Base-by-base conservation (phyloP, 2,888 invertebrate genomes). In the Lasioglossum figueresi region DNA sequence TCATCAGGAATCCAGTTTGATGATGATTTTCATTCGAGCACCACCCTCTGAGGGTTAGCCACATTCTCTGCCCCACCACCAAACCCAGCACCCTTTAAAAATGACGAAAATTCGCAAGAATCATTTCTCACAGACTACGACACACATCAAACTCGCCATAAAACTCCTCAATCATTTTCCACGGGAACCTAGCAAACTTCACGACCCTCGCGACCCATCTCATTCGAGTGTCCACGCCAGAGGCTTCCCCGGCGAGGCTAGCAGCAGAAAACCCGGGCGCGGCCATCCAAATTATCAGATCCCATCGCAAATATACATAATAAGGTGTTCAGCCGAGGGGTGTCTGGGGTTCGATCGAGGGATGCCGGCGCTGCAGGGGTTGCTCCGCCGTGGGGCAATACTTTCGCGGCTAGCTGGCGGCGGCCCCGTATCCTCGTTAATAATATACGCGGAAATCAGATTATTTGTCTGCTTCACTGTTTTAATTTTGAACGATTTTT, bases 381-480 rank as follows among this genome's bases (percentile, higher is more conserved):
- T 72, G 75, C 74, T 88, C 66, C 72, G 91, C 93, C 93, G 92
- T 92, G 91, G 93, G 93, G 91, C 93, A 92, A 94, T 94, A 93
- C 92, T 93, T 73, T 19, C 63, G 8, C 72, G 16, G n/a, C 59
- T 74, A 14, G 34, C 31, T 1, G 73, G 63, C 76, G 34, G 86
- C 88, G 81, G 80, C 87, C 79, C 83, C 90, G 89, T 91, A 91
- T 91, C 92, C 90, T 91, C 93, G 92, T 93, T 94, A 94, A 94
- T 94, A 94, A 94, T 94, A 93, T 93, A 94, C 93, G 93, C 91
- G 92, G 91, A 93, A 94, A 94, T 94, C 94, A 94, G 94, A 94
- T 94, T 94, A 94, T 94, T 94, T 94, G 94, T 94, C 93, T 93
- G 91, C 92, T 91, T 91, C 92, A 88, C 92, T 91, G 92, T 93